Base-by-base conservation (phyloP, 2,888 invertebrate genomes). In the Pharmacophagus antenor region DNA sequence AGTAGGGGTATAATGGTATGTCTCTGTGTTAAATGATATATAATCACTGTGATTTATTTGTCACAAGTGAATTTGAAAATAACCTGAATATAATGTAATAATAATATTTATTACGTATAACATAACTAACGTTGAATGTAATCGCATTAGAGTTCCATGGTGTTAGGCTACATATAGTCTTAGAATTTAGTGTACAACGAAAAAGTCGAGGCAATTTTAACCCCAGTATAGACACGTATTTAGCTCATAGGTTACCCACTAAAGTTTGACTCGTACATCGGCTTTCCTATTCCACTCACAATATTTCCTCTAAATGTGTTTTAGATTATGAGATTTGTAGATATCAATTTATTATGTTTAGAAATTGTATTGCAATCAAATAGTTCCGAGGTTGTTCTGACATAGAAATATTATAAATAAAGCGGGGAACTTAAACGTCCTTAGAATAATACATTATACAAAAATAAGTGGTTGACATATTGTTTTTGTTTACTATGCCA, bases 1-100 rank as follows among this genome's bases (percentile, higher is more conserved):
- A 77, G 83, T 88, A 89, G 88, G 76, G 53, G 69, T 76, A 76
- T 71, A 65, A 65, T 70, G 77, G 74, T 78, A 72, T 64, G 69
- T 65, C 70, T n/a, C n/a, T 63, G 74, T 69, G 69, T 74, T 73
- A 71, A 63, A 61, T 68, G 64, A 61, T 69, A 67, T 56, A 60
- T 62, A 67, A 63, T 62, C 58, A 61, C 65, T n/a, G 18, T 17
- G 41, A n/a, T 57, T 67, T 62, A 66, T 62, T 65, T 62, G 62
- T 66, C 63, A 52, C 48, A 58, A 31, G 47, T 18, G 10, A 31
- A 22, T 18, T 12, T n/a, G n/a, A 15, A 12, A 20, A 41, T 62
- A 54, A 42, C 54, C 44, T 56, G 23, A 51, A 5, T 6, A 48
- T 42, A n/a, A n/a, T 52, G 7, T 49, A 21, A 49, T 37, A 25